Evolutionary conservation across 2,113 vertebrate species (phyloP).

Genomic region (Sander vitreus): DNA sequence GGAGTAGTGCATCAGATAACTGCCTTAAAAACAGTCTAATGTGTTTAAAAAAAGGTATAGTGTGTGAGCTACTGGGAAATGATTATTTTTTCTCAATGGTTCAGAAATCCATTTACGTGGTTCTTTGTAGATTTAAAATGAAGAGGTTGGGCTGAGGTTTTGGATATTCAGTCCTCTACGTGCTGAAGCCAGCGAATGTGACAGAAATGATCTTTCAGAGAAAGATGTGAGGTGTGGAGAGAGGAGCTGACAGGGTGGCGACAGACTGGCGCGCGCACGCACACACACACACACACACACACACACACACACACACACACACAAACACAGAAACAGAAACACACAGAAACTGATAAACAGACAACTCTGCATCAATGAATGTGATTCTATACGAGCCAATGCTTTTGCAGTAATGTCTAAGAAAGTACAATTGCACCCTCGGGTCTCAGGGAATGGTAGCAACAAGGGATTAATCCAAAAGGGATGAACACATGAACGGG

Average conservation of each 20-base stretch:
- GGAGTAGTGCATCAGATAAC: not conserved
- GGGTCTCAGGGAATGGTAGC: no score
- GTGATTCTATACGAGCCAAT: no score
- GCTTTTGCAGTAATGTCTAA: no score
- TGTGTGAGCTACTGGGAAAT: not conserved
- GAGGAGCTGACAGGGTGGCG: conserved; percentile 41
- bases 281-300: not conserved
- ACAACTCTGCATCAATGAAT: not conserved
- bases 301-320: not conserved
- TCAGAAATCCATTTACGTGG: conserved; percentile 8
- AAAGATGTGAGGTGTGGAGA: conserved; percentile 41
- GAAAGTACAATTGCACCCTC: no score
- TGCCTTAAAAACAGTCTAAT: not conserved
- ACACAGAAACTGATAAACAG: not conserved
- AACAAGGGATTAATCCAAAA: not conserved
- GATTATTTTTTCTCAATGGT: not conserved
- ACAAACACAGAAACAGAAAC: no score
- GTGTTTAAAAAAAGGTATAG: not conserved
- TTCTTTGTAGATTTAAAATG: conserved; percentile 2
- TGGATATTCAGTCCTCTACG: conserved; percentile 2
- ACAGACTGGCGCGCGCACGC: conserved; percentile 13
- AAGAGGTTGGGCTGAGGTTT: not conserved
- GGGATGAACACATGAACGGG: not conserved
- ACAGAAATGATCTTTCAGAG: conserved; percentile 34
- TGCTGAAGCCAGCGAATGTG: conserved; percentile 19